These are phyloP conservation scores for Turdus rufiventris DNA, from an alignment of 2,113 vertebrate genomes.

Conservation along the genomic window DNA sequence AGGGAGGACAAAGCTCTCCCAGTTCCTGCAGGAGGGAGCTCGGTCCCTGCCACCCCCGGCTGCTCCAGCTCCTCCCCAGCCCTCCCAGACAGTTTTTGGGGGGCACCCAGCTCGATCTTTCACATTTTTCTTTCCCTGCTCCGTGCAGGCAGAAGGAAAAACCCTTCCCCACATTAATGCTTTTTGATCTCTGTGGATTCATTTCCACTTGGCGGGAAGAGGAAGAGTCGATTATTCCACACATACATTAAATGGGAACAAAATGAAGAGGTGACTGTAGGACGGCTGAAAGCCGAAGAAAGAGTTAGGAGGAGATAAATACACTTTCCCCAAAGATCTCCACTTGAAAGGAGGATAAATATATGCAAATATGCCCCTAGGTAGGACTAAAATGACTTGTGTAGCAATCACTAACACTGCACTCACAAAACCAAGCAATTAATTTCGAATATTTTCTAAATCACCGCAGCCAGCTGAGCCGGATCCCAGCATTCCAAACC, in stretches of 20 bases:
- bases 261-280: neutral
- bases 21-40: neutral
- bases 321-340: constrained; percentile 32
- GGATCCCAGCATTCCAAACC: neutral
- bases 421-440: constrained; percentile 42
- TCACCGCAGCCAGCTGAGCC: neutral
- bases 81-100: neutral
- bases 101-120: neutral
- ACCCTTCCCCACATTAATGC: neutral
- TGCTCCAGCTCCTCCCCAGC: neutral
- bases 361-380: constrained; percentile 52
- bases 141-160: neutral
- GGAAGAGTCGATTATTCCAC: neutral
- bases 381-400: constrained; percentile 44
- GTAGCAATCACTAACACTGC: constrained; percentile 24
- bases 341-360: constrained; percentile 57
- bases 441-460: constrained; percentile 23
- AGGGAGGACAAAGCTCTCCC: accelerated
- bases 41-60: neutral
- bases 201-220: neutral
- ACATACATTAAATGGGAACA: neutral
- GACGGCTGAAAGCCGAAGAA: constrained; percentile 7
- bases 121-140: neutral
- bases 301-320: constrained; percentile 42
- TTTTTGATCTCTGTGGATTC: constrained; percentile 24